phyloP scores from a whole-genome alignment of 2,113 vertebrate species.

The Motacilla tschutschensis region DNA sequence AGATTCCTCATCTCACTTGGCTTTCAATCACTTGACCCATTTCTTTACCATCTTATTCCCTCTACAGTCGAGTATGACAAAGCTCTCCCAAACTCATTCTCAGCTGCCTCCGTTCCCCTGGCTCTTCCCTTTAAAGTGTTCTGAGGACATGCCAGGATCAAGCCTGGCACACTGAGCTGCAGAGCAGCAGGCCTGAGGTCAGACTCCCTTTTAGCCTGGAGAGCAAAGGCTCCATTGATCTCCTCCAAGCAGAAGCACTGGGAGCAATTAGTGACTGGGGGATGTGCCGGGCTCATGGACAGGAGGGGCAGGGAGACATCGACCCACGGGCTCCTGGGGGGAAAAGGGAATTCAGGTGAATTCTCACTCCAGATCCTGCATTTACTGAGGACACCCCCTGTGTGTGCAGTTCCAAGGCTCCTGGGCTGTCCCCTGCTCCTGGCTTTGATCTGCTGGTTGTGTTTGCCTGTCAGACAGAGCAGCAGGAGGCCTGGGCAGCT shows the following conservation, averaged over 20 bases:
- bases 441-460: not conserved
- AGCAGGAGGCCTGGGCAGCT: not conserved
- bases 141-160: slow-evolving; percentile 10
- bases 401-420: not conserved
- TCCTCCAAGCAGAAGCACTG: slow-evolving; percentile 21
- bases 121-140: not conserved
- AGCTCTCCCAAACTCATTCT: slow-evolving; percentile 5
- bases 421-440: not conserved
- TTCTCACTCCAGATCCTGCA: not conserved
- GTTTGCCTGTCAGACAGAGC: not conserved
- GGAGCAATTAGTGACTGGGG: slow-evolving; percentile 39
- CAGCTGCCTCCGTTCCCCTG: not conserved
- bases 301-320: not conserved
- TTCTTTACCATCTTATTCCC: slow-evolving; percentile 23
- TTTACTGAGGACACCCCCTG: not conserved
- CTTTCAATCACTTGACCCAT: slow-evolving; percentile 28
- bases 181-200: not conserved
- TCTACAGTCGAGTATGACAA: not conserved
- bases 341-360: not conserved
- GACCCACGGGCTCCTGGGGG: not conserved
- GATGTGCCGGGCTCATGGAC: not conserved
- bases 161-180: not conserved
- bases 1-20: not conserved
- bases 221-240: slow-evolving; percentile 44
- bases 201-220: not conserved